Conservation (phyloP, 2,113 vertebrate genomes). For the Brachyhypopomus gauderio region DNA sequence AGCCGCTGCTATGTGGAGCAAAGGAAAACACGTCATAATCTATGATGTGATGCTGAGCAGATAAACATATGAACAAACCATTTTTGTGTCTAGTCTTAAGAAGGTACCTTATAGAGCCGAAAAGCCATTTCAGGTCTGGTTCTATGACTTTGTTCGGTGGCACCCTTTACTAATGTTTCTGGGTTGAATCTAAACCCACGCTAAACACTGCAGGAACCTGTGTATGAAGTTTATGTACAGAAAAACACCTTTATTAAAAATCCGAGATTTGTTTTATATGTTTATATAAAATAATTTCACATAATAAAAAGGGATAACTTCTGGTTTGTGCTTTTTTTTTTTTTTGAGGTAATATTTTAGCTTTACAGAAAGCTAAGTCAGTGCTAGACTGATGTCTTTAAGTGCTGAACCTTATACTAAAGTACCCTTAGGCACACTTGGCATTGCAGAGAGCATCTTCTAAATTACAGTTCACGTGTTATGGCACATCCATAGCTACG, state of each 20-base stretch:
- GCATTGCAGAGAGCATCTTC: no score
- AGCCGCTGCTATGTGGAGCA: background rate
- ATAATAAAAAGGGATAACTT: constrained; percentile 55
- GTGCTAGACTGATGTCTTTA: no score
- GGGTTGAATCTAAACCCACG: constrained; percentile 25
- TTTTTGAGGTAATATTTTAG: background rate
- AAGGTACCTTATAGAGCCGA: background rate
- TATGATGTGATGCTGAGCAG: background rate
- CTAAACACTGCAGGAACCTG: constrained; percentile 47
- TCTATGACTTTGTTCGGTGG: constrained; percentile 36
- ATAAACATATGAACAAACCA: background rate
- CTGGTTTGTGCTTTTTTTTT: background rate
- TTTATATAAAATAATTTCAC: constrained; percentile 69
- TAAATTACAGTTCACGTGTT: no score
- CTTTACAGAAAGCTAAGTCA: background rate
- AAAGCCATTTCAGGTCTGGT: constrained; percentile 43
- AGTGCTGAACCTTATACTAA: no score
- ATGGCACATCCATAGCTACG: no score
- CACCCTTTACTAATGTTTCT: constrained; percentile 21
- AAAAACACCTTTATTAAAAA: constrained; percentile 57
- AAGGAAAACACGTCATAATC: background rate
- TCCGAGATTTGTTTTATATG: constrained; percentile 66
- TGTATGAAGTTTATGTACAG: constrained; percentile 60
- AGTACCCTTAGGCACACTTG: no score
- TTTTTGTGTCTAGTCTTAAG: no score